These are phyloP conservation scores for Saccostrea glomerata DNA, from an alignment of 1,140 invertebrate species.

Conservation along the genomic window DNA sequence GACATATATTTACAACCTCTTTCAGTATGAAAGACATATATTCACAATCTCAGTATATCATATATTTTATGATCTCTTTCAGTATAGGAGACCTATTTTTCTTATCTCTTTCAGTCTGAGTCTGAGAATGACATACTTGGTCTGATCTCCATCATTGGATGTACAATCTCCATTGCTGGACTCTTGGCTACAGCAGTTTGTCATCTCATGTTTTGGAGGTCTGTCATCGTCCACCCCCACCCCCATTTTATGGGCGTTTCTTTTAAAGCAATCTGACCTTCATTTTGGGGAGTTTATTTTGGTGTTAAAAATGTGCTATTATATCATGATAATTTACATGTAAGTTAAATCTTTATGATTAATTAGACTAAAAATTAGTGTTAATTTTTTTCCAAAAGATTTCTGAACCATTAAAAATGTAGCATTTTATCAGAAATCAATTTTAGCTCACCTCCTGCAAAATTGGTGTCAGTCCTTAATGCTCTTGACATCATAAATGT, in stretches of 20 bases:
- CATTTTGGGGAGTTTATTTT: not conserved
- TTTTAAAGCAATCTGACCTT: not conserved
- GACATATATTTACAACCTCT: too few relatives aligned
- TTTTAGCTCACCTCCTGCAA: too few relatives aligned
- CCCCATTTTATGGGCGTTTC: too few relatives aligned
- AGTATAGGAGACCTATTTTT: not conserved
- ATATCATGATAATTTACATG: not conserved
- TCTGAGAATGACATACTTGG: conserved; percentile 43
- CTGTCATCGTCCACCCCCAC: not conserved
- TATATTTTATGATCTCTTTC: too few relatives aligned
- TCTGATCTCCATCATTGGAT: conserved; percentile 53
- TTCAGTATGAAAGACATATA: too few relatives aligned
- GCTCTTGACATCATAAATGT: too few relatives aligned
- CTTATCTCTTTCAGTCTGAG: conserved; percentile 46
- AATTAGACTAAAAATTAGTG: too few relatives aligned
- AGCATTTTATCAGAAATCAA: too few relatives aligned
- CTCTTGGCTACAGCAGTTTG: conserved; percentile 42
- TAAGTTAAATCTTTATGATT: not conserved
- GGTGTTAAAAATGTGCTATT: not conserved
- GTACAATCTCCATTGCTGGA: conserved; percentile 48
- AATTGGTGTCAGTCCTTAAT: too few relatives aligned
- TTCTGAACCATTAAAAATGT: too few relatives aligned
- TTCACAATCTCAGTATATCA: too few relatives aligned
- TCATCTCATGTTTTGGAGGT: conserved; percentile 57
- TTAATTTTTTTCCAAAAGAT: too few relatives aligned